Percentiles rank a stretch among this genome's conserved stretches.
Conservation (phyloP, 2,797 vertebrate species). For the Darevskia nairensis region DNA sequence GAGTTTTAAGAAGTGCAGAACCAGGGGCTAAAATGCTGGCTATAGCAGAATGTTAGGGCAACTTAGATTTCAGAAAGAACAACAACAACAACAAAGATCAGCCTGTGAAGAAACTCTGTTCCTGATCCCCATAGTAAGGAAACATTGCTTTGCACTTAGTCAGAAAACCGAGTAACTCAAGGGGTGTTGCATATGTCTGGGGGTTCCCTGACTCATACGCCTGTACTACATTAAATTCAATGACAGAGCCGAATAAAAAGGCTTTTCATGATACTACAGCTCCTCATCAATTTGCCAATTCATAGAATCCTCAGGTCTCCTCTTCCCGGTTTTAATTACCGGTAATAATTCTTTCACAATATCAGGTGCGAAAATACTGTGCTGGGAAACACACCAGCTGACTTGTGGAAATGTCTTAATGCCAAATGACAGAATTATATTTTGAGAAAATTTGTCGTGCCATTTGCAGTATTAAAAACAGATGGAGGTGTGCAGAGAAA, state of each 20-base stretch:
- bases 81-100: too few species aligned
- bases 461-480: neutral
- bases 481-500: neutral
- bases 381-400: neutral
- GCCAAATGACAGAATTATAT: neutral
- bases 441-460: neutral
- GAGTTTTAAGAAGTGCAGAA: neutral
- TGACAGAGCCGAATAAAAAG: neutral
- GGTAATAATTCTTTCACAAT: neutral
- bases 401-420: neutral
- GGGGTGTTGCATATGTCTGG: neutral
- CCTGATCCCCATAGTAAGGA: neutral
- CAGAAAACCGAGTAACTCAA: neutral
- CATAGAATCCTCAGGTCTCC: neutral
- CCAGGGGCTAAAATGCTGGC: neutral
- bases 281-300: neutral
- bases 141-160: neutral
- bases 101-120: neutral
- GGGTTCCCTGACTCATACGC: too few species aligned
- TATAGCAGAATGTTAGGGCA: neutral
- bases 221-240: neutral
- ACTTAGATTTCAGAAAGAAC: neutral
- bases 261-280: neutral
- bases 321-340: conserved; percentile 9
- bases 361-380: neutral